These are phyloP conservation scores for Scomber colias DNA, from an alignment of 2,113 vertebrate species.

Conservation along the genomic window DNA sequence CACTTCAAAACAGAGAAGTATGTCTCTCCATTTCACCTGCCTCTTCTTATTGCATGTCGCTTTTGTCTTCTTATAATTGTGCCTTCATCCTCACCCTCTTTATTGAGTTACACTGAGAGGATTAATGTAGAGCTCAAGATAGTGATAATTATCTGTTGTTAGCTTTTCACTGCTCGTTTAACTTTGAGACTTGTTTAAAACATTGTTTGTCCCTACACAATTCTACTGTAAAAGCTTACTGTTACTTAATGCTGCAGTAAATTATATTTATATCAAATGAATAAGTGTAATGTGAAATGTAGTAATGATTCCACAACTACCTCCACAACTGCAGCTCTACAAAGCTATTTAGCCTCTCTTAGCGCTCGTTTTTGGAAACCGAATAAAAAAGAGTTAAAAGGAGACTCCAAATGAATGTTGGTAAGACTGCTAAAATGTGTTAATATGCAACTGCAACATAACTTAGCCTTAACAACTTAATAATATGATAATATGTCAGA, in stretches of 20 bases:
- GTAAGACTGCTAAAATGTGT: no score
- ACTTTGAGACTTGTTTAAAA: no score
- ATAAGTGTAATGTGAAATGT: no score
- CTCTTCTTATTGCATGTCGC: not conserved
- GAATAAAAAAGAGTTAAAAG: no score
- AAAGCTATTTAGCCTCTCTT: no score
- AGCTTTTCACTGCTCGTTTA: not conserved
- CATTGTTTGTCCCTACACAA: not conserved
- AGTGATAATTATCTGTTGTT: not conserved
- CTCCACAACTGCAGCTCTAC: no score
- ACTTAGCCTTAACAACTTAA: no score
- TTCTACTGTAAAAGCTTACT: not conserved
- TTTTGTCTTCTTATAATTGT: constrained; percentile 1
- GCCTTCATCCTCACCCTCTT: not conserved
- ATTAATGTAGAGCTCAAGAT: not conserved
- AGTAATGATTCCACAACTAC: no score
- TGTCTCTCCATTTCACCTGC: constrained; percentile 10
- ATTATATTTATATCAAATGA: not conserved
- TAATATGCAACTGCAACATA: no score
- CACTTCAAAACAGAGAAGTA: constrained; percentile 8
- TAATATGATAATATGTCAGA: no score
- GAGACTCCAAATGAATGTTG: no score
- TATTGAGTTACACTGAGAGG: not conserved
- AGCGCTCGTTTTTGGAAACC: no score
- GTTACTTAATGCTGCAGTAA: not conserved